phyloP scores from a whole-genome alignment of 2,888 invertebrate genomes.

The Epinotia brunnichana region DNA sequence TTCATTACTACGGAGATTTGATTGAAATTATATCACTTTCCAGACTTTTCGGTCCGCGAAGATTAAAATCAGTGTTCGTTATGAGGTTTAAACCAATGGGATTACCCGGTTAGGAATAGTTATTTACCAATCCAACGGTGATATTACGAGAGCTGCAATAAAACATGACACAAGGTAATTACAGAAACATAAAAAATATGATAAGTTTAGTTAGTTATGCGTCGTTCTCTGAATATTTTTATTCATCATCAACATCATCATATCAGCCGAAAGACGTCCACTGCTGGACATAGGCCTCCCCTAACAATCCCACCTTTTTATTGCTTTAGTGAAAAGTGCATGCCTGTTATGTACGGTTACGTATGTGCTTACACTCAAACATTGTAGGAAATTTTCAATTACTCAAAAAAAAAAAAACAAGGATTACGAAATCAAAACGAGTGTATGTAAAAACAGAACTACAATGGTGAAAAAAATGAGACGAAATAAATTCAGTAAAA shows the following conservation, averaged over 20 bases:
- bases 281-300: no score
- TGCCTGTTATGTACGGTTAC: no score
- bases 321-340: no score
- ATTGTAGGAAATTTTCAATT: no score
- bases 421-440: neutral
- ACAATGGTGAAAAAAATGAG: neutral
- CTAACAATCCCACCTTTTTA: no score
- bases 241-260: no score
- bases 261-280: no score
- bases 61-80: conserved; percentile 3
- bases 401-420: neutral
- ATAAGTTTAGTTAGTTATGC: no score
- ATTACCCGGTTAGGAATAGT: neutral
- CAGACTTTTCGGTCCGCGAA: conserved; percentile 11
- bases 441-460: neutral
- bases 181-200: neutral
- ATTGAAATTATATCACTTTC: conserved; percentile 34
- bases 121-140: neutral
- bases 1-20: conserved; percentile 46
- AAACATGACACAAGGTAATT: neutral
- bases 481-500: neutral
- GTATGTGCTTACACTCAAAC: no score
- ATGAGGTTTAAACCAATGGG: neutral
- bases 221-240: no score
- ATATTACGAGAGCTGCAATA: neutral